phyloP scores from a whole-genome alignment of 2,888 invertebrate species.

The Danaus chrysippus region DNA sequence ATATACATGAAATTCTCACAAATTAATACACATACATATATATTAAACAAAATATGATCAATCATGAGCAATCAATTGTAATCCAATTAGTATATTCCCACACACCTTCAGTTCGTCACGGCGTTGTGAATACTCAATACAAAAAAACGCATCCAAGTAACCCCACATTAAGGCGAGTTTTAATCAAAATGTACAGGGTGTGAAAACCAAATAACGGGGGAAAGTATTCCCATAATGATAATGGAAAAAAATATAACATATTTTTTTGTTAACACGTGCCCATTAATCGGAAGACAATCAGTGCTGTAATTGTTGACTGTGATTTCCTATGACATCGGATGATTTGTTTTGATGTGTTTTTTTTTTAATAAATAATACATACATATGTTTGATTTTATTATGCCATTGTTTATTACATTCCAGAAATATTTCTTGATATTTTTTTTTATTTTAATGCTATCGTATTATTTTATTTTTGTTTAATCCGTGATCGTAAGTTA shows the following conservation, averaged over 20 bases:
- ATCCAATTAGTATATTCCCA: background rate
- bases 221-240: slow-evolving; percentile 74
- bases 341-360: slow-evolving; percentile 50
- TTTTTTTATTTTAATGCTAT: no score
- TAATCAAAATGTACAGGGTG: slow-evolving; percentile 75
- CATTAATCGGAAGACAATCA: slow-evolving; percentile 64
- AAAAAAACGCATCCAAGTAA: slow-evolving; percentile 57
- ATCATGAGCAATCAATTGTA: background rate
- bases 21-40: no score
- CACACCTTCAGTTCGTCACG: slow-evolving; percentile 18
- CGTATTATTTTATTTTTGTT: no score
- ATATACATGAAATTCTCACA: no score
- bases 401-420: background rate
- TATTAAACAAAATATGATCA: no score
- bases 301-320: slow-evolving; percentile 56
- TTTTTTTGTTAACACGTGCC: slow-evolving; percentile 54
- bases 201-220: slow-evolving; percentile 74
- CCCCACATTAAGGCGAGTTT: slow-evolving; percentile 66
- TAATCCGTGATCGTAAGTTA: no score
- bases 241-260: slow-evolving; percentile 61
- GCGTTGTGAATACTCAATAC: slow-evolving; percentile 24
- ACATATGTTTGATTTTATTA: no score
- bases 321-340: slow-evolving; percentile 47
- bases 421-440: background rate
- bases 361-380: background rate